phyloP scores from a whole-genome alignment of 2,888 invertebrate species.

The Coenonympha glycerion region DNA sequence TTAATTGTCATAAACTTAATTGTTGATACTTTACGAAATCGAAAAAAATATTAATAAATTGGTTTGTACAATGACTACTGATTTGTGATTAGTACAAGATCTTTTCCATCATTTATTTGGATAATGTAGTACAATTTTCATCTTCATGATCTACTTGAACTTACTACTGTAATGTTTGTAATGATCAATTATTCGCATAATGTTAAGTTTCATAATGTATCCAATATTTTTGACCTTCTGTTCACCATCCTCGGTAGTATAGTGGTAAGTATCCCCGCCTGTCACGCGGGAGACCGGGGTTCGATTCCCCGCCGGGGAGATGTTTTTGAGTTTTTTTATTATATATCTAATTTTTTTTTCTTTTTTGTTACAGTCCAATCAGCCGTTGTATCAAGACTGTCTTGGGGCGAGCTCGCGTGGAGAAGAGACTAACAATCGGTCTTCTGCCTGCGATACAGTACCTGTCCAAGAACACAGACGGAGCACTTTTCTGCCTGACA shows the following conservation, averaged over 20 bases:
- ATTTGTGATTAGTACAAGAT: too few relatives aligned
- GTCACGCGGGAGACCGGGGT: slow-evolving; percentile 78
- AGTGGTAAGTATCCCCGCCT: slow-evolving; percentile 77
- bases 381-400: slow-evolving; percentile 73
- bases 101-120: too few relatives aligned
- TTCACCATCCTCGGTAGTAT: slow-evolving; percentile 70
- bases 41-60: too few relatives aligned
- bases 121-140: too few relatives aligned
- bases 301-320: slow-evolving; percentile 73
- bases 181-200: slow-evolving; percentile 12
- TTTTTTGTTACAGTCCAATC: slow-evolving; percentile 58
- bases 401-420: slow-evolving; percentile 69
- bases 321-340: not conserved
- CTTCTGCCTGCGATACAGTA: slow-evolving; percentile 78
- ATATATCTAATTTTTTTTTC: not conserved
- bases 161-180: too few relatives aligned
- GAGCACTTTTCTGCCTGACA: slow-evolving; percentile 81
- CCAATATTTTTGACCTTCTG: slow-evolving; percentile 3
- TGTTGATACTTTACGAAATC: too few relatives aligned
- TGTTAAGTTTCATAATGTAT: slow-evolving; percentile 12
- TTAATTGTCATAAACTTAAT: too few relatives aligned
- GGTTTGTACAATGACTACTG: too few relatives aligned
- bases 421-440: slow-evolving; percentile 78
- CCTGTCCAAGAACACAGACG: slow-evolving; percentile 75
- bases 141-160: too few relatives aligned